Evolutionary conservation across 2,888 invertebrate genomes (phyloP).

Genomic region (Agonopterix heracliana): DNA sequence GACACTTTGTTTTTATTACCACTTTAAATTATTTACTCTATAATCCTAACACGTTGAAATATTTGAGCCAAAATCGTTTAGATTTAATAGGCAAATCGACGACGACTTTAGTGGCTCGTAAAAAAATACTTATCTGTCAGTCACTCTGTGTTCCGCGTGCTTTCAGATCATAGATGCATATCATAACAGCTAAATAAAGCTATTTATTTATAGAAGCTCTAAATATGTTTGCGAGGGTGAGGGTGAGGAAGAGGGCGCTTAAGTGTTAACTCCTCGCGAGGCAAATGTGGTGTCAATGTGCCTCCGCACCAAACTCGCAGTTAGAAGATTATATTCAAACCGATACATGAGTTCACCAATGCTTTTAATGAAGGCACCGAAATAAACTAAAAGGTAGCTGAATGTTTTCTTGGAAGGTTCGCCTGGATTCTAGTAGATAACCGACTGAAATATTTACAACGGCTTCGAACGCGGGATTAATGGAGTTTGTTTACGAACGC

Average conservation of each 20-base stretch:
- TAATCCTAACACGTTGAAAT: too few relatives aligned
- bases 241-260: slow-evolving; percentile 20
- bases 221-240: slow-evolving; percentile 20
- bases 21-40: too few relatives aligned
- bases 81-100: too few relatives aligned
- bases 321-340: slow-evolving; percentile 7
- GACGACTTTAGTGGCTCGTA: background rate
- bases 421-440: too few relatives aligned
- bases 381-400: too few relatives aligned
- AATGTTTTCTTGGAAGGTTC: too few relatives aligned
- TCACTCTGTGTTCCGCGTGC: slow-evolving; percentile 14
- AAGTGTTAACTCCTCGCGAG: slow-evolving; percentile 21
- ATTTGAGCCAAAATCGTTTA: too few relatives aligned
- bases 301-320: slow-evolving; percentile 8
- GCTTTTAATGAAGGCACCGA: background rate
- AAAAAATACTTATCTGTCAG: background rate
- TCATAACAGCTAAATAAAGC: slow-evolving; percentile 27
- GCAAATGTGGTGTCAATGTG: slow-evolving; percentile 30
- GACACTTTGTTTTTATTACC: slow-evolving; percentile 4
- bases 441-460: too few relatives aligned
- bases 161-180: slow-evolving; percentile 24
- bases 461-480: too few relatives aligned
- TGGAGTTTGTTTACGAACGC: too few relatives aligned
- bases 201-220: slow-evolving; percentile 33
- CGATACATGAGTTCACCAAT: background rate